Evolutionary conservation across 2,888 invertebrate genomes (phyloP), one percentile per base, ranked within the genome.

Genomic region (Eubasilissa splendida): DNA sequence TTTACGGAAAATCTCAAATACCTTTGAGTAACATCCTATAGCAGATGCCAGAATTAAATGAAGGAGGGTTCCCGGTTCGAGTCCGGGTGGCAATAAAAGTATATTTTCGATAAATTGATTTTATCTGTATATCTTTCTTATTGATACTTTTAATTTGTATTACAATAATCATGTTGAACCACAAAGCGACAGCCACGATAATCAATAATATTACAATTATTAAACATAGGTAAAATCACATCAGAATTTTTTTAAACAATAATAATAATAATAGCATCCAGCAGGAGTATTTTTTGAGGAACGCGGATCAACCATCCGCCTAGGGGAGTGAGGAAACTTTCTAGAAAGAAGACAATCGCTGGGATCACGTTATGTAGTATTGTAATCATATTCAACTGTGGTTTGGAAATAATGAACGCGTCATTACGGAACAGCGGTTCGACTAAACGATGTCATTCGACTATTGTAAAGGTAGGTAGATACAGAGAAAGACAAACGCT

Each of bases 401-500:
- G 74, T 74, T 60, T 9, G 74, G 22, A 53, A 60, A 59, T 74
- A 74, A 74, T 50, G 52, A 74, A 74, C 60, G 59, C 50, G 59
- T 50, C 58, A 74, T 60, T 59, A 74, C 60, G 74, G 74, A 59
- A 74, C 60, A 74, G 50, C 74, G 59, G 42, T 42, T 74, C 59
- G 50, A 59, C 60, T 60, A 74, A 75, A 75, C 75, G 75, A 59
- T 75, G 75, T 75, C 75, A 75, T 60, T 75, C 52, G 14, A 31
- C 60, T 22, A 75, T 75, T 75, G 75, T 60, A 59, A 52, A 73
- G 71, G 71, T 22, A 42, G 42, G 42, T 42, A 7, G 42, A 42
- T 42, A 22, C 56, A 60, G 22, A 60, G 60, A 75, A 42, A 60
- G 75, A 75, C 60, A 75, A 75, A 75, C 60, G 75, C 75, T 75